phyloP scores from a whole-genome alignment of 2,888 invertebrate genomes.

The Eupeodes luniger region DNA sequence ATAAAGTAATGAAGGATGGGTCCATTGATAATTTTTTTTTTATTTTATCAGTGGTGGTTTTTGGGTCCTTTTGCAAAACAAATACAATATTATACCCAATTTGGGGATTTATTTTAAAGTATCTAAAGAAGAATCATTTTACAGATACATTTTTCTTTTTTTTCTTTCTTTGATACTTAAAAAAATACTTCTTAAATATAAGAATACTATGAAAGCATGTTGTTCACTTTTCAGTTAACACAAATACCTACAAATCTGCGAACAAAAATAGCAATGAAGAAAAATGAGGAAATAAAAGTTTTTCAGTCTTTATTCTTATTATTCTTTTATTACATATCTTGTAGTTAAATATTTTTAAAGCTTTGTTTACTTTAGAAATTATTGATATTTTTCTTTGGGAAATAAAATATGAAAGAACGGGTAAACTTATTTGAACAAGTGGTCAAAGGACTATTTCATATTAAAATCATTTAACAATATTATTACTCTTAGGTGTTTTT shows the following conservation, averaged over 20 bases:
- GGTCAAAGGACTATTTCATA: too few species aligned
- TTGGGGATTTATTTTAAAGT: constrained; percentile 19
- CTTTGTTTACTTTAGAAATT: too few species aligned
- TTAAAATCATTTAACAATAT: too few species aligned
- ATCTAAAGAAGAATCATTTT: constrained; percentile 7
- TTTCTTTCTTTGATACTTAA: background rate
- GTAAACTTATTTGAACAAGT: too few species aligned
- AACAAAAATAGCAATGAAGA: background rate
- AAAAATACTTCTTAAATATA: constrained; percentile 8
- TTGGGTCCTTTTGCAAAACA: constrained; percentile 3
- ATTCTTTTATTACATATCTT: background rate
- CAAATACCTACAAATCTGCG: too few species aligned
- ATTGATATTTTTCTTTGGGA: too few species aligned
- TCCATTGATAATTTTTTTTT: constrained; percentile 33
- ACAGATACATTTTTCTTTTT: background rate
- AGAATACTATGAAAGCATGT: constrained; percentile 3
- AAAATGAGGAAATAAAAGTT: constrained; percentile 26
- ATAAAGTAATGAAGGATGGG: constrained; percentile 43
- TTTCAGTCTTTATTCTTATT: background rate
- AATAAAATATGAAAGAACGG: too few species aligned
- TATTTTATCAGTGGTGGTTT: constrained; percentile 26
- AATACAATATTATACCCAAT: constrained; percentile 11
- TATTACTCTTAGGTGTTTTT: too few species aligned
- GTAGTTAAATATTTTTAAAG: too few species aligned
- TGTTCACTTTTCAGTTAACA: background rate